phyloP scores from a whole-genome alignment of 2,888 invertebrate genomes.

The Charanyca ferruginea region DNA sequence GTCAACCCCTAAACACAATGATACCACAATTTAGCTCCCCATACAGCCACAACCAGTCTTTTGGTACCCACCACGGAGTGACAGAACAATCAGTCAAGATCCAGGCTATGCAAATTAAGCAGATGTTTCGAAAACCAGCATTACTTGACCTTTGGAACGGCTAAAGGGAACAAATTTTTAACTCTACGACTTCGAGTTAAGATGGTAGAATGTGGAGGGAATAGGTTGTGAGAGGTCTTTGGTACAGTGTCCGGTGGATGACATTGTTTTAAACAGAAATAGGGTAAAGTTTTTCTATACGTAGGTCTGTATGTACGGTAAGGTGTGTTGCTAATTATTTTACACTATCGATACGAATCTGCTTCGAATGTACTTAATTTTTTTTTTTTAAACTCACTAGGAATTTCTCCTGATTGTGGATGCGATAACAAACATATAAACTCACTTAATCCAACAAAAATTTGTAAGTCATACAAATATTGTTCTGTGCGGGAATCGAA shows the following conservation, averaged over 20 bases:
- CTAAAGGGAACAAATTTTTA: constrained; percentile 18
- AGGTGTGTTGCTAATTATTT: constrained; percentile 10
- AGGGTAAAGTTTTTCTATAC: constrained; percentile 50
- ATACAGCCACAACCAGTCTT: constrained; percentile 49
- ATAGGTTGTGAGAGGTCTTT: constrained; percentile 1
- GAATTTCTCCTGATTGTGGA: too few species aligned
- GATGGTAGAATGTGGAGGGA: not conserved
- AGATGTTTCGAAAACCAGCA: constrained; percentile 71
- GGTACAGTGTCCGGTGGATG: constrained; percentile 62
- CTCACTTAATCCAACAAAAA: too few species aligned
- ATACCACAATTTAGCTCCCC: constrained; percentile 32
- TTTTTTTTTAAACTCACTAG: too few species aligned
- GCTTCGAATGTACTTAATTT: not conserved
- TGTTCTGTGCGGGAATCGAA: too few species aligned
- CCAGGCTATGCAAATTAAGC: constrained; percentile 78
- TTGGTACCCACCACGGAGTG: constrained; percentile 64
- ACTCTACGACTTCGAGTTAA: constrained; percentile 21
- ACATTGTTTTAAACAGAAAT: constrained; percentile 63
- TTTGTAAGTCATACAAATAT: too few species aligned
- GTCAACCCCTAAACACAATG: constrained; percentile 9
- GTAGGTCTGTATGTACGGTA: not conserved
- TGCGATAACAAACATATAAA: too few species aligned
- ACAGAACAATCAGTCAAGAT: constrained; percentile 83
- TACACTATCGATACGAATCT: constrained; percentile 10
- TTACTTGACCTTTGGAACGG: constrained; percentile 4